phyloP scores from a whole-genome alignment of 2,113 vertebrate species.

The Perca schrenkii region DNA sequence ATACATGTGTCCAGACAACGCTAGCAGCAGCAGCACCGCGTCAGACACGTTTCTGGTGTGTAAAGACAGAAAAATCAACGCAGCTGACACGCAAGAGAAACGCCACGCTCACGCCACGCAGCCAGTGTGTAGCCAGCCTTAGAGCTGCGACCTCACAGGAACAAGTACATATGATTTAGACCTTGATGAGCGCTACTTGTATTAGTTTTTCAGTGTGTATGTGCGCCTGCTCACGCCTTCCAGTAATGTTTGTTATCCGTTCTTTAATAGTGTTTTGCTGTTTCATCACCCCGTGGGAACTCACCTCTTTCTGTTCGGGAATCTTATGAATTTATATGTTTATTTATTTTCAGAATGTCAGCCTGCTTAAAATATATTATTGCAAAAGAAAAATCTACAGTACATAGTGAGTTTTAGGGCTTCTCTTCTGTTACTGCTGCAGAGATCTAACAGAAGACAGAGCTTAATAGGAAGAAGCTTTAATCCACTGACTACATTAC shows the following conservation, averaged over 20 bases:
- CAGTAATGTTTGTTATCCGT: slow-evolving; percentile 20
- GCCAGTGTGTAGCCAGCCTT: too few species aligned
- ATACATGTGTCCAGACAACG: too few species aligned
- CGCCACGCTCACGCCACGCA: too few species aligned
- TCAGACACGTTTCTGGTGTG: too few species aligned
- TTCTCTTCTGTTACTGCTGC: slow-evolving; percentile 1
- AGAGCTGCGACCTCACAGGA: slow-evolving; percentile 7
- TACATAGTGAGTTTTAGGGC: background rate
- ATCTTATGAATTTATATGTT: slow-evolving; percentile 30
- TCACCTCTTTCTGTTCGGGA: slow-evolving; percentile 23
- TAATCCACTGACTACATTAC: slow-evolving; percentile 14
- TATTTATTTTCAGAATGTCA: slow-evolving; percentile 12
- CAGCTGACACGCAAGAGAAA: too few species aligned
- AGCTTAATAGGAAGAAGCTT: slow-evolving; percentile 6
- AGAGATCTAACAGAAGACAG: slow-evolving; percentile 23
- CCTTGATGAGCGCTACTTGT: background rate
- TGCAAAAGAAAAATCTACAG: background rate
- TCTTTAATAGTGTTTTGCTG: slow-evolving; percentile 3
- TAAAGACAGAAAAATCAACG: too few species aligned
- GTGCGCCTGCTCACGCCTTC: background rate
- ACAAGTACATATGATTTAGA: background rate
- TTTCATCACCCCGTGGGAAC: slow-evolving; percentile 6
- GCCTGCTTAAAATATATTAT: background rate
- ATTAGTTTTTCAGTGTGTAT: background rate
- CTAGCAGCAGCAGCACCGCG: too few species aligned